phyloP scores from a whole-genome alignment of 1,140 invertebrate species.

The Microplitis demolitor region DNA sequence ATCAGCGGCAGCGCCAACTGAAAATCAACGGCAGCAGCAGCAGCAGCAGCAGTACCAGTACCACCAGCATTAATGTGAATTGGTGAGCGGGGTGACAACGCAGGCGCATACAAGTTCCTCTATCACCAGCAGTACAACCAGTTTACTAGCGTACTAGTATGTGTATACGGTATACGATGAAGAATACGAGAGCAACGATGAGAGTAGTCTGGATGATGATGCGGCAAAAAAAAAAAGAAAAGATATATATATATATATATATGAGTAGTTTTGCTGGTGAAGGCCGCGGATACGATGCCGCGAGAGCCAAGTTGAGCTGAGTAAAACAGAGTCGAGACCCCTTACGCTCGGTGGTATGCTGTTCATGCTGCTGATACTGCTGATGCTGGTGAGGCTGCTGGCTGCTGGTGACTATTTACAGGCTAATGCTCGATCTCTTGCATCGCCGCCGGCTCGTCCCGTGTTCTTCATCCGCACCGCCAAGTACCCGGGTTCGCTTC shows the following conservation, averaged over 20 bases:
- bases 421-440: constrained; percentile 32
- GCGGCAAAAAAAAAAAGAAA: not conserved
- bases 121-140: not conserved
- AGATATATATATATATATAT: too few relatives aligned
- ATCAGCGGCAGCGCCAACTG: not conserved
- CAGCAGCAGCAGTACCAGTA: not conserved
- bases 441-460: constrained; percentile 10
- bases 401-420: constrained; percentile 24
- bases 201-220: not conserved
- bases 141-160: too few relatives aligned
- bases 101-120: constrained; percentile 10
- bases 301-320: too few relatives aligned
- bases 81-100: constrained; percentile 24
- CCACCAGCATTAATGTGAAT: not conserved
- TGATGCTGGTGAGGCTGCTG: too few relatives aligned
- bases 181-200: too few relatives aligned
- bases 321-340: constrained; percentile 14
- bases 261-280: not conserved
- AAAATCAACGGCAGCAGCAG: constrained; percentile 6
- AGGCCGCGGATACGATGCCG: not conserved
- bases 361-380: too few relatives aligned
- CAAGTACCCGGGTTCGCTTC: not conserved
- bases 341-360: not conserved
- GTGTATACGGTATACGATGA: too few relatives aligned
- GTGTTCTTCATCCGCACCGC: constrained; percentile 8